phyloP scores from a whole-genome alignment of 35 echinoderm and acorn worm species.

The Ophiothrix spiculata region DNA sequence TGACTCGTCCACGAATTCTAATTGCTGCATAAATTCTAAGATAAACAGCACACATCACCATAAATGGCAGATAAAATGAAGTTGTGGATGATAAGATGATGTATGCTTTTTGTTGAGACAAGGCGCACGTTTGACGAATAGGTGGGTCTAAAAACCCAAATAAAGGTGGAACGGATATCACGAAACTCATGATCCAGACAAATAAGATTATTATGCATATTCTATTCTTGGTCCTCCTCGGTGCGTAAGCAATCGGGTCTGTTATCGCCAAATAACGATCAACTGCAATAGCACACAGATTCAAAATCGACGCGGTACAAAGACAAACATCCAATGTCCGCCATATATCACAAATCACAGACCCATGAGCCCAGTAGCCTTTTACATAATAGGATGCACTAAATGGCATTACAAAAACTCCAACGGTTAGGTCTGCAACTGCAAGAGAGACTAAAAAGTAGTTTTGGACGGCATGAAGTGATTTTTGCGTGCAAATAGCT shows the following conservation, averaged over 20 bases:
- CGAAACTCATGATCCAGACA: constrained; percentile 50
- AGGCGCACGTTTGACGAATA: background rate
- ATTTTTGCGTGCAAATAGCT: background rate
- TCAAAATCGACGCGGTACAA: constrained; percentile 61
- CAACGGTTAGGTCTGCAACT: constrained; percentile 54
- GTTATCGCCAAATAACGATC: constrained; percentile 80
- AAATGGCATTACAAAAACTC: constrained; percentile 53
- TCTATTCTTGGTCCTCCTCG: constrained; percentile 19
- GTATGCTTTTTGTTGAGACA: constrained; percentile 7
- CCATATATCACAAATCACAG: constrained; percentile 59
- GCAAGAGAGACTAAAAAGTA: constrained; percentile 69
- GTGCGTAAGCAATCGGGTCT: constrained; percentile 42
- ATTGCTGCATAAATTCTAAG: constrained; percentile 20
- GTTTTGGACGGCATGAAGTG: constrained; percentile 19
- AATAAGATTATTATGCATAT: constrained; percentile 19
- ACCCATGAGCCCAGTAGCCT: constrained; percentile 53
- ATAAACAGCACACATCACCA: constrained; percentile 28
- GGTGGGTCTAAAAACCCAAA: constrained; percentile 51
- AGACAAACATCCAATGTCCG: constrained; percentile 42
- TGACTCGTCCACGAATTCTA: constrained; percentile 11
- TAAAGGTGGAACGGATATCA: constrained; percentile 84
- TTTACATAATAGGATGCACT: constrained; percentile 40
- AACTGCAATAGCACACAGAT: constrained; percentile 56
- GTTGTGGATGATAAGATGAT: constrained; percentile 21
- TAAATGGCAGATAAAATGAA: constrained; percentile 39